Percentiles rank a stretch among this genome's conserved stretches.
Conservation (phyloP, 2,888 invertebrate species). For the Capitulum mitella region DNA sequence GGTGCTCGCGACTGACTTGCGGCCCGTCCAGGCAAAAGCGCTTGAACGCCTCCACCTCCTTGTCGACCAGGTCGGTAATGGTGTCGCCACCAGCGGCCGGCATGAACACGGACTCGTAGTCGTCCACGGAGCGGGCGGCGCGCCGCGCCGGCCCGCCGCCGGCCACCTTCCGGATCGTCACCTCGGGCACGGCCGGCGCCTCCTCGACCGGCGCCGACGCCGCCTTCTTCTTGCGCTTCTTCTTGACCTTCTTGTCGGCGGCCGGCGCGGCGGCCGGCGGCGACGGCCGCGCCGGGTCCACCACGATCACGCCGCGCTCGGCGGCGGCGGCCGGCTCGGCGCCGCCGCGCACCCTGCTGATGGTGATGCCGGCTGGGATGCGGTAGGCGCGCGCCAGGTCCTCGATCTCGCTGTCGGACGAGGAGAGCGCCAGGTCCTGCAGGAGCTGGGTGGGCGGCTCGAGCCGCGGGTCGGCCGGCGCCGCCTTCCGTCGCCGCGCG, state of each 20-base stretch:
- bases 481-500: constrained; percentile 32
- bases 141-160: constrained; percentile 31
- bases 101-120: constrained; percentile 23
- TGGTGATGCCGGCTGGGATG: constrained; percentile 71
- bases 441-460: constrained; percentile 27
- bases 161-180: constrained; percentile 35
- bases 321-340: neutral
- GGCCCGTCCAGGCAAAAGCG: constrained; percentile 77
- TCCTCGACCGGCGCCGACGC: constrained; percentile 36
- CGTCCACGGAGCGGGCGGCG: constrained; percentile 19
- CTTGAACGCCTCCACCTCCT: constrained; percentile 79
- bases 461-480: constrained; percentile 34
- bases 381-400: constrained; percentile 35
- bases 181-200: constrained; percentile 34
- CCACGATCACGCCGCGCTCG: neutral
- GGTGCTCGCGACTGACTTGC: constrained; percentile 65
- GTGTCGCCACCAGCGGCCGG: constrained; percentile 17
- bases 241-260: constrained; percentile 28
- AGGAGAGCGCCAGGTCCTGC: constrained; percentile 26
- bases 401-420: constrained; percentile 28
- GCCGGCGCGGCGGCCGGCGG: neutral
- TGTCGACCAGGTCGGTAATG: constrained; percentile 37
- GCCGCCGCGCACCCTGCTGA: constrained; percentile 55
- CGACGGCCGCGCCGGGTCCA: too few relatives aligned
- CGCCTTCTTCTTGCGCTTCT: constrained; percentile 37